Evolutionary conservation across 2,888 invertebrate genomes (phyloP).

Genomic region (Sipunculus nudus): DNA sequence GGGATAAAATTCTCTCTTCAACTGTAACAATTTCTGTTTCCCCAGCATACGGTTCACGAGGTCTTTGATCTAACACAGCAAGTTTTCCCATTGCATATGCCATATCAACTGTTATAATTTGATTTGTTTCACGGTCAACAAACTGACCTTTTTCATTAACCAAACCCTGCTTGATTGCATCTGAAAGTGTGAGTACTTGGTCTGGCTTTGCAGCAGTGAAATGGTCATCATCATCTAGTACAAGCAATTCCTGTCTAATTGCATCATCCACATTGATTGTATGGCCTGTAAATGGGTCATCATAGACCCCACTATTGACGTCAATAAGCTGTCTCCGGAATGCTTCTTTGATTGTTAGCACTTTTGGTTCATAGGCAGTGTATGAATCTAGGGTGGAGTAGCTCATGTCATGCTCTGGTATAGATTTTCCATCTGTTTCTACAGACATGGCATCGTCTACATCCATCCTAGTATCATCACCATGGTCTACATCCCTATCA

Average conservation of each 20-base stretch:
- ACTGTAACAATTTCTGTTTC: neutral
- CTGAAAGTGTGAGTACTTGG: conserved; percentile 44
- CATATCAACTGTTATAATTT: no score
- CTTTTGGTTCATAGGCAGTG: no score
- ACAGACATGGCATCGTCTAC: no score
- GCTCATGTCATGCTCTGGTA: no score
- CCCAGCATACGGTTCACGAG: neutral
- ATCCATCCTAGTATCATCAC: no score
- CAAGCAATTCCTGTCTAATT: conserved; percentile 40
- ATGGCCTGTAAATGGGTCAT: conserved; percentile 70
- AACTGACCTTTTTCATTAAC: conserved; percentile 26
- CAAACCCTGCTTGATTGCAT: conserved; percentile 45
- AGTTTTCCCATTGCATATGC: no score
- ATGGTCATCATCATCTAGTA: conserved; percentile 36
- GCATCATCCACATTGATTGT: conserved; percentile 36
- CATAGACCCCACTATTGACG: conserved; percentile 61
- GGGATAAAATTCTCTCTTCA: no score
- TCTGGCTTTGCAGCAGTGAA: conserved; percentile 28
- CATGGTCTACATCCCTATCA: no score
- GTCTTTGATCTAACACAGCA: no score
- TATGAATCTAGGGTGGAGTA: no score
- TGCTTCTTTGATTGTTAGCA: conserved; percentile 87
- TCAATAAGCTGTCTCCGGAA: conserved; percentile 90
- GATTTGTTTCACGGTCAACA: no score
- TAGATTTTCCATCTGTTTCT: no score